These are phyloP conservation scores for Patella caerulea DNA, from an alignment of 2,888 invertebrate species.

Conservation along the genomic window DNA sequence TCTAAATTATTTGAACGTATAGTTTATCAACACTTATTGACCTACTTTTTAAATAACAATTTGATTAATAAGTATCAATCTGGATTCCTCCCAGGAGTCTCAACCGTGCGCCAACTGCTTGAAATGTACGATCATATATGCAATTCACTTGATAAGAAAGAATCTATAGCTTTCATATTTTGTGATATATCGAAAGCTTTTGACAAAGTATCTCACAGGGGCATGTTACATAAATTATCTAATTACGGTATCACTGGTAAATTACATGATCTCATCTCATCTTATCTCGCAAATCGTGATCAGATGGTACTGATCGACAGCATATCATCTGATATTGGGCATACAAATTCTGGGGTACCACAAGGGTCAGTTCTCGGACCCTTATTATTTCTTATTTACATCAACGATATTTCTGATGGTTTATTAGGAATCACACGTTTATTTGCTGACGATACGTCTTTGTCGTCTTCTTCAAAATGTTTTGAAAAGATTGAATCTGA, in stretches of 20 bases:
- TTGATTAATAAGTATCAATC: constrained; percentile 40
- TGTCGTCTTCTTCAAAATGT: neutral
- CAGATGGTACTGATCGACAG: neutral
- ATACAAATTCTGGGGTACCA: neutral
- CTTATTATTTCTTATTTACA: neutral
- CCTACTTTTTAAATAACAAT: constrained; percentile 23
- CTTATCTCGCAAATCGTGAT: neutral
- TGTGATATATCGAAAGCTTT: constrained; percentile 36
- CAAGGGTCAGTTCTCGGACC: neutral
- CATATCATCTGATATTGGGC: neutral
- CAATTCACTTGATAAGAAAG: constrained; percentile 25
- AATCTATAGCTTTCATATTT: constrained; percentile 36
- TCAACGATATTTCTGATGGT: neutral
- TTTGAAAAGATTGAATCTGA: neutral
- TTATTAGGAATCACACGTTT: neutral
- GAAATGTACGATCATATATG: constrained; percentile 32
- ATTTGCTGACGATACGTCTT: neutral
- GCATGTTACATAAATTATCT: constrained; percentile 16
- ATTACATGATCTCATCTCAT: neutral
- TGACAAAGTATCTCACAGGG: constrained; percentile 12
- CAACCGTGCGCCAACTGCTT: constrained; percentile 42
- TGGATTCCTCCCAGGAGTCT: constrained; percentile 38
- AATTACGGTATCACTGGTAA: constrained; percentile 16
- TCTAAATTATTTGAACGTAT: constrained; percentile 44
- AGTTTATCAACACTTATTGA: constrained; percentile 33